phyloP scores from a whole-genome alignment of 2,888 invertebrate species.

The Drosophila hamatofila region DNA sequence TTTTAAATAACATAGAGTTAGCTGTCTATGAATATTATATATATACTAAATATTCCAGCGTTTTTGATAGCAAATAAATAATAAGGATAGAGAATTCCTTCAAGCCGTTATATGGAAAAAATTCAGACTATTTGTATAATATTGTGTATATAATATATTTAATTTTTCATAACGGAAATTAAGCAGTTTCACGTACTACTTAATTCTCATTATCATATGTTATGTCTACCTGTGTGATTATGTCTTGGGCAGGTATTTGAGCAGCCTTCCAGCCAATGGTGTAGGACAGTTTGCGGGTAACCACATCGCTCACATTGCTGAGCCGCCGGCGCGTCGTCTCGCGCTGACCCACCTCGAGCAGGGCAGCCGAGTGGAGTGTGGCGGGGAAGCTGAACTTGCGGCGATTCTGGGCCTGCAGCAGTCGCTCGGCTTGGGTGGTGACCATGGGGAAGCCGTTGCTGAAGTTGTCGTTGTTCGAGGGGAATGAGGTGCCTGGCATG shows the following conservation, averaged over 20 bases:
- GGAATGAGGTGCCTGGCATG: conserved; percentile 79
- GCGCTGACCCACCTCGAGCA: conserved; percentile 78
- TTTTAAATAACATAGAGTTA: too few species aligned
- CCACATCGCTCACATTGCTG: conserved; percentile 91
- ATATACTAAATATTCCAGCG: too few species aligned
- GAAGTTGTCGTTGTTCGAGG: conserved; percentile 80
- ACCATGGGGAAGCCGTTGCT: conserved; percentile 76
- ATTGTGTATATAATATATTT: too few species aligned
- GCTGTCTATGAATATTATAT: too few species aligned
- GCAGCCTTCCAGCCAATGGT: conserved; percentile 90
- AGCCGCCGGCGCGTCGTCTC: conserved; percentile 88
- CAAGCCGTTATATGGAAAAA: too few species aligned
- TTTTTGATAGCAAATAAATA: too few species aligned
- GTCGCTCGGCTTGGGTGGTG: conserved; percentile 74
- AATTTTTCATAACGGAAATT: too few species aligned
- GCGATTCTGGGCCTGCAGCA: conserved; percentile 82
- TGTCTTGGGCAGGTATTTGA: conserved; percentile 86
- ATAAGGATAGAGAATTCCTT: too few species aligned
- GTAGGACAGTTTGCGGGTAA: conserved; percentile 92
- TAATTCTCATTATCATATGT: neutral
- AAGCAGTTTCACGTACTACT: too few species aligned
- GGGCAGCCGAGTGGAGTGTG: conserved; percentile 85
- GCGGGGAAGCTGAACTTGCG: conserved; percentile 88
- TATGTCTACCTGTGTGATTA: conserved; percentile 84
- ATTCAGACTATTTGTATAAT: too few species aligned